Percentiles rank a stretch among this genome's conserved stretches.
Conservation (phyloP, 37 sponge, comb jelly and placozoan species). For the Diacarnus erythraeanus region DNA sequence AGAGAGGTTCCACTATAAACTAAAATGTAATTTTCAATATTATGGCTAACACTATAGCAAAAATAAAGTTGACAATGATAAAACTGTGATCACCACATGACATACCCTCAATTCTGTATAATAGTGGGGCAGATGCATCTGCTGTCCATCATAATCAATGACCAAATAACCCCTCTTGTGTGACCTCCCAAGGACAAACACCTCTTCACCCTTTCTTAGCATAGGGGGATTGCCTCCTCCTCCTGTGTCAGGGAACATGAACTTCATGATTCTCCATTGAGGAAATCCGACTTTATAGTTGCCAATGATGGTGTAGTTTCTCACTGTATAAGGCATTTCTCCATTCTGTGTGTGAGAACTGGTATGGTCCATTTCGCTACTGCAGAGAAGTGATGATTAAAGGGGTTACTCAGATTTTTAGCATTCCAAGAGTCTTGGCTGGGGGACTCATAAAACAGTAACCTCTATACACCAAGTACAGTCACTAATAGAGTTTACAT, state of each 20-base stretch:
- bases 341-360: constrained; percentile 1
- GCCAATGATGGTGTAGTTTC: constrained; percentile 83
- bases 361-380: neutral
- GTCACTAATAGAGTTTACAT: no score
- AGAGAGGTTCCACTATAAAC: no score
- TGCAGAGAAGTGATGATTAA: no score
- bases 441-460: no score
- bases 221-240: constrained; percentile 14
- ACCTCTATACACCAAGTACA: no score
- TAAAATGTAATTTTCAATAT: no score
- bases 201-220: constrained; percentile 57
- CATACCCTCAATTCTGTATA: constrained; percentile 78
- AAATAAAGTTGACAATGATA: no score
- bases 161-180: constrained; percentile 77
- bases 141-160: constrained; percentile 55
- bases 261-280: constrained; percentile 84
- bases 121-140: constrained; percentile 73
- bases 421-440: no score
- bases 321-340: constrained; percentile 14
- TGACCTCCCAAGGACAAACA: constrained; percentile 69
- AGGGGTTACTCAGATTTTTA: no score
- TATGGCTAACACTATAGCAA: no score
- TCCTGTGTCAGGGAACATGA: constrained; percentile 40
- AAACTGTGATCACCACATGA: no score
- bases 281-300: constrained; percentile 81